phyloP scores from a whole-genome alignment of 2,113 vertebrate genomes.

The Girardinichthys multiradiatus region DNA sequence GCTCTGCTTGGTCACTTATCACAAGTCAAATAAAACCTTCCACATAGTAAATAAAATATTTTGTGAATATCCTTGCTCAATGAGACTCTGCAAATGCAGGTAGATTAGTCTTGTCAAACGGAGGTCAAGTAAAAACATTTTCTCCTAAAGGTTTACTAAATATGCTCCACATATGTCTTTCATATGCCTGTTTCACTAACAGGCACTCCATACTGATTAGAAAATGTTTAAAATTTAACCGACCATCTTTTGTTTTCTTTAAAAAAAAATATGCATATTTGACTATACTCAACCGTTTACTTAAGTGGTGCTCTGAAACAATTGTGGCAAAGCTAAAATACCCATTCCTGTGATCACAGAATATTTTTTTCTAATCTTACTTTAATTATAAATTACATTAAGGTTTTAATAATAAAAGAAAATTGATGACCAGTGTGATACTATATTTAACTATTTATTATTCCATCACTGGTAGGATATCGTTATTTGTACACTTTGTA shows the following conservation, averaged over 20 bases:
- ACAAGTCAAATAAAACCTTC: slow-evolving; percentile 41
- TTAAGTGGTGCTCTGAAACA: neutral
- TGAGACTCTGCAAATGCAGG: neutral
- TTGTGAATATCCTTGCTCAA: slow-evolving; percentile 1
- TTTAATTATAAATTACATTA: neutral
- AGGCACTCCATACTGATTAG: neutral
- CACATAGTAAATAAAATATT: slow-evolving; percentile 42
- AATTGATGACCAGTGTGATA: neutral
- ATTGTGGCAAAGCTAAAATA: neutral
- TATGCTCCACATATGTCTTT: neutral
- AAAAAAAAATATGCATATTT: neutral
- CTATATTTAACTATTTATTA: neutral
- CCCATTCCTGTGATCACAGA: neutral
- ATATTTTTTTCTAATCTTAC: neutral
- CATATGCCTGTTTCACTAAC: neutral
- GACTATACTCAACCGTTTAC: neutral
- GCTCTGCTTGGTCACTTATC: slow-evolving; percentile 54
- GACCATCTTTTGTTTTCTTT: neutral
- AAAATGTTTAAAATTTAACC: neutral
- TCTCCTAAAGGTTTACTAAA: neutral
- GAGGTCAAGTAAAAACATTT: neutral
- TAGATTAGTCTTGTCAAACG: neutral
- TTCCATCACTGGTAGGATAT: neutral
- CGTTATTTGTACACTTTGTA: neutral
- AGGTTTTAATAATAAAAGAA: neutral